These are phyloP conservation scores for Glossophaga mutica DNA, from an alignment of 2,797 vertebrate species.

Conservation along the genomic window DNA sequence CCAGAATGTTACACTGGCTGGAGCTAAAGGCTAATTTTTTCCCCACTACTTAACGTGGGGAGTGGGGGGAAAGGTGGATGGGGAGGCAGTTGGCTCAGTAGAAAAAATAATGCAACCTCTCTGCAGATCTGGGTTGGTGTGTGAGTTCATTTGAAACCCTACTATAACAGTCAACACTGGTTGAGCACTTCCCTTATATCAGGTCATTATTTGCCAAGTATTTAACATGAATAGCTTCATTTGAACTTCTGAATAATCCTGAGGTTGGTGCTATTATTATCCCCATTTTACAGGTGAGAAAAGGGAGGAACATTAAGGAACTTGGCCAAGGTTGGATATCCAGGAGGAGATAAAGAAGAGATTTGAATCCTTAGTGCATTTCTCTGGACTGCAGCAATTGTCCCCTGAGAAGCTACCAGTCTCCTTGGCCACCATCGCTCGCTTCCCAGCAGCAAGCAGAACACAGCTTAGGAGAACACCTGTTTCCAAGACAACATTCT, in stretches of 20 bases:
- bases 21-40: background rate
- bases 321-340: background rate
- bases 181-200: background rate
- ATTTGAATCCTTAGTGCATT: background rate
- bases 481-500: background rate
- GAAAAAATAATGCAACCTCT: background rate
- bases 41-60: background rate
- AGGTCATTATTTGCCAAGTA: background rate
- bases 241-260: constrained; percentile 13
- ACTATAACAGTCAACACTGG: background rate
- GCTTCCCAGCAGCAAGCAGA: background rate
- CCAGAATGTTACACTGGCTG: background rate
- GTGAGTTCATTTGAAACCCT: background rate
- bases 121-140: background rate
- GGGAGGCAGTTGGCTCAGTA: background rate
- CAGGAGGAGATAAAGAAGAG: background rate
- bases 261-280: background rate
- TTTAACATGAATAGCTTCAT: background rate
- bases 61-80: fast-evolving
- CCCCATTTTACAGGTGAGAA: background rate
- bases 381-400: background rate
- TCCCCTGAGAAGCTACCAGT: background rate
- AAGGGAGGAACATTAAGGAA: background rate
- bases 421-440: background rate
- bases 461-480: background rate